Evolutionary conservation across 2,888 invertebrate species (phyloP), one percentile per base, ranked within the genome.

Genomic region (Acleris holmiana): DNA sequence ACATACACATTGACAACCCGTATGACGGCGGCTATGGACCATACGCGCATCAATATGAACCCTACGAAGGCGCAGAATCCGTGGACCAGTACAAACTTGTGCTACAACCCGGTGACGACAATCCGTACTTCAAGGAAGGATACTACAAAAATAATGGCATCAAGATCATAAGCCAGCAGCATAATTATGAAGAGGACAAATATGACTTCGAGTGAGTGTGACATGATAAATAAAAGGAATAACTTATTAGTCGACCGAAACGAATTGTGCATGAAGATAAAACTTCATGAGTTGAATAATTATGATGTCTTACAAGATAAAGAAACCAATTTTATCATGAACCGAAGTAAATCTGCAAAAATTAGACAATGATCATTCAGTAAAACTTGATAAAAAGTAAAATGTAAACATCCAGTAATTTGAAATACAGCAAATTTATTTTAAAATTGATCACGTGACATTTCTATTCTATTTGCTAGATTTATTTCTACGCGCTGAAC

Each of bases 121-220:
- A 78, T 55, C 93, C 93, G 2, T 93, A 80, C 82, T 93, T 89
- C 76, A 91, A 91, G 67, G 87, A 89, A 10, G 93, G 93, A 0
- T 92, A 92, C 72, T 93, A 93, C 79, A 88, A 80, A 78, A 93
- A 93, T 75, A 93, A 93, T 58, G 93, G 93, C 0, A 93, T 93
- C 72, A 93, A 91, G 76, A 93, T 93, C 78, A 82, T 93, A 67
- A 88, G 82, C 17, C 93, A 93, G 69, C 86, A 88, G 60, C 92
- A 92, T 68, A 88, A 89, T 74, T 91, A 93, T 74, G 82, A 91
- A 1, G 92, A 93, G 56, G 89, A 92, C 68, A 93, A 90, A 85
- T 93, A 92, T 76, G 92, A 93, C 75, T 93, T 92, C 76, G 82
- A 89, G 93, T 93, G 69, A 93, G 93, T 89, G 77, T 73, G 35